Conservation (phyloP, 1,140 invertebrate species). For the Drosophila ohnishii region DNA sequence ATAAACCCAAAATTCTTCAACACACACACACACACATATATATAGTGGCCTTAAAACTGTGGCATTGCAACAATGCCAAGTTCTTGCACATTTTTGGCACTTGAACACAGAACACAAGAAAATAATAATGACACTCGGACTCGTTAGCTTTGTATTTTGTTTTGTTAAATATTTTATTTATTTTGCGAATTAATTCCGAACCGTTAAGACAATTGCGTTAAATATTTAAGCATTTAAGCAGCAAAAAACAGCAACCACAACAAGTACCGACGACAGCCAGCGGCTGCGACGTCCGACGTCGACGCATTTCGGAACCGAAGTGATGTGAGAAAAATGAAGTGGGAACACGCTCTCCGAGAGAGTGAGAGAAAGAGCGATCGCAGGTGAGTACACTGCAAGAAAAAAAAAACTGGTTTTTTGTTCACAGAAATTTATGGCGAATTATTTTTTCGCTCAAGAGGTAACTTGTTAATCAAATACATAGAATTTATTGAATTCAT, state of each 20-base stretch:
- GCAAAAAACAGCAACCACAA: slow-evolving; percentile 1
- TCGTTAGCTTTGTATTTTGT: background rate
- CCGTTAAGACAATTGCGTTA: slow-evolving; percentile 22
- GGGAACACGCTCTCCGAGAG: slow-evolving; percentile 2
- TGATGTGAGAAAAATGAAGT: slow-evolving; percentile 17
- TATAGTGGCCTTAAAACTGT: slow-evolving; percentile 26
- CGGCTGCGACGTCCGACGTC: slow-evolving; percentile 36
- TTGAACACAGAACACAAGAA: slow-evolving; percentile 35
- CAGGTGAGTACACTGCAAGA: slow-evolving; percentile 20
- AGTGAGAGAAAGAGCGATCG: slow-evolving; percentile 16
- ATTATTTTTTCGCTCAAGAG: background rate
- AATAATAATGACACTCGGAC: slow-evolving; percentile 6
- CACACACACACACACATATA: background rate
- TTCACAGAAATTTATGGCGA: background rate
- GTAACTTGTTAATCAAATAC: too few species aligned
- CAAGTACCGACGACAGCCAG: slow-evolving; percentile 34
- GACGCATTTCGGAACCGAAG: slow-evolving; percentile 34
- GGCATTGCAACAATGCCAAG: slow-evolving; percentile 21
- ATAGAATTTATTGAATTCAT: too few species aligned
- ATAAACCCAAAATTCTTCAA: slow-evolving; percentile 34
- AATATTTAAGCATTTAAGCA: slow-evolving; percentile 12
- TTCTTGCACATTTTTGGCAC: slow-evolving; percentile 28
- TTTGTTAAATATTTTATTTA: background rate
- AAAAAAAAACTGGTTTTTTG: background rate
- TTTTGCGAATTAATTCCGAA: slow-evolving; percentile 12